These are phyloP conservation scores for Melanostoma mellinum DNA, from an alignment of 2,888 invertebrate genomes.

Conservation along the genomic window DNA sequence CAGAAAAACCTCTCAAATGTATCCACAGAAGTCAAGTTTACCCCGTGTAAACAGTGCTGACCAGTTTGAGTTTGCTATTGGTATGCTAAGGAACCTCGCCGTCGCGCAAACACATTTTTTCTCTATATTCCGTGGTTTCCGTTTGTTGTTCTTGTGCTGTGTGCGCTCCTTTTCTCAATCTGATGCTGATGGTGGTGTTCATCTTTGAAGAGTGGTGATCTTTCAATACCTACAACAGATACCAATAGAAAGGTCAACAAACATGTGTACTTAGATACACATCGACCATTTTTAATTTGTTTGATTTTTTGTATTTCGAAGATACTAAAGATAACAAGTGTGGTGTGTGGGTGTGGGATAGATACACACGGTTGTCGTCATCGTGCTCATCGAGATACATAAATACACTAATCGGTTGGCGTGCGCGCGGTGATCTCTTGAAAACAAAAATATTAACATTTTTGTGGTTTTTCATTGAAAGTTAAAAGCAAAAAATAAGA, in stretches of 20 bases:
- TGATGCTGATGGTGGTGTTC: slow-evolving; percentile 16
- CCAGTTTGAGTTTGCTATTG: slow-evolving; percentile 71
- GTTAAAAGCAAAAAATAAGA: slow-evolving; percentile 14
- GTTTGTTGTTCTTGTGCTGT: slow-evolving; percentile 3
- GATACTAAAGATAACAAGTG: slow-evolving; percentile 57
- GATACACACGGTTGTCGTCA: slow-evolving; percentile 36
- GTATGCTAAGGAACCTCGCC: slow-evolving; percentile 60
- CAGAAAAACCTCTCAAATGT: slow-evolving; percentile 34
- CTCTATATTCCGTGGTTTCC: slow-evolving; percentile 34
- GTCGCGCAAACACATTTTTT: slow-evolving; percentile 51
- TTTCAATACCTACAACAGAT: slow-evolving; percentile 24
- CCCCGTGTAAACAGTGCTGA: slow-evolving; percentile 70
- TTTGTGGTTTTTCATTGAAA: background rate
- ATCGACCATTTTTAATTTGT: slow-evolving; percentile 33
- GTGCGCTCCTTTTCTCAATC: background rate
- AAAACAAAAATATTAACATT: background rate
- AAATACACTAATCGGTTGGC: slow-evolving; percentile 51
- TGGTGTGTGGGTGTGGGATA: background rate
- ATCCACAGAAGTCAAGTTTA: slow-evolving; percentile 72
- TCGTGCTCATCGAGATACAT: slow-evolving; percentile 36
- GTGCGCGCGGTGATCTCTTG: slow-evolving; percentile 20
- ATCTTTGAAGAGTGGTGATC: slow-evolving; percentile 34
- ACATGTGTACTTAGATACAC: slow-evolving; percentile 47
- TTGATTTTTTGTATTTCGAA: slow-evolving; percentile 16
- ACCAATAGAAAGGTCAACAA: slow-evolving; percentile 26